Percentiles rank a stretch among this genome's conserved stretches.
Evolutionary conservation across 2,888 invertebrate species (phyloP).

Genomic region (Synergus gifuensis): DNA sequence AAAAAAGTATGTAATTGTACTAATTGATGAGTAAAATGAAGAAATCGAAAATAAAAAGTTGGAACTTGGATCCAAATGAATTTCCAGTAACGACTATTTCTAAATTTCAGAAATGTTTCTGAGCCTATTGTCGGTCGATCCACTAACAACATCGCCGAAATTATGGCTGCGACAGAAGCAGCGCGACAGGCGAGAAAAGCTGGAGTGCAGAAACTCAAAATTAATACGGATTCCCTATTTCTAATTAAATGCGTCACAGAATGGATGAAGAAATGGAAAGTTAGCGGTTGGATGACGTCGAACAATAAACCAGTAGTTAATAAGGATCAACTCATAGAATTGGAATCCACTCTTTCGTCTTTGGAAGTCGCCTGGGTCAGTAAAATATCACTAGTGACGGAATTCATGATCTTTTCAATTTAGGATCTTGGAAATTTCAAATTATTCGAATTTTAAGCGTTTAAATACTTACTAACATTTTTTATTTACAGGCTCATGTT

Average conservation of each 20-base stretch:
- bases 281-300: slow-evolving; percentile 89
- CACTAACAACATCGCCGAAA: slow-evolving; percentile 98
- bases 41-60: no score
- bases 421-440: not conserved
- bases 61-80: not conserved
- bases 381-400: slow-evolving; percentile 24
- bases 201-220: slow-evolving; percentile 84
- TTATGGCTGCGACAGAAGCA: slow-evolving; percentile 91
- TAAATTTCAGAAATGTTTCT: slow-evolving; percentile 83
- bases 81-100: not conserved
- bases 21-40: no score
- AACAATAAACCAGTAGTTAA: slow-evolving; percentile 91
- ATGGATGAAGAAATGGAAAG: slow-evolving; percentile 95
- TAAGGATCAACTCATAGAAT: slow-evolving; percentile 87
- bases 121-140: slow-evolving; percentile 88
- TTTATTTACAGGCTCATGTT: slow-evolving; percentile 81
- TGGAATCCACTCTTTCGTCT: slow-evolving; percentile 83
- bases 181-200: slow-evolving; percentile 84
- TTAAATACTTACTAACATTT: slow-evolving; percentile 5
- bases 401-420: not conserved
- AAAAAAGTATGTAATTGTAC: no score
- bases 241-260: slow-evolving; percentile 89
- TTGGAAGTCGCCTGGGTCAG: slow-evolving; percentile 88
- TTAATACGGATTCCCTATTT: slow-evolving; percentile 96
- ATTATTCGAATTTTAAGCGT: not conserved